Base-by-base conservation (phyloP, 2,888 invertebrate genomes). In the Hirudinaria manillensis region DNA sequence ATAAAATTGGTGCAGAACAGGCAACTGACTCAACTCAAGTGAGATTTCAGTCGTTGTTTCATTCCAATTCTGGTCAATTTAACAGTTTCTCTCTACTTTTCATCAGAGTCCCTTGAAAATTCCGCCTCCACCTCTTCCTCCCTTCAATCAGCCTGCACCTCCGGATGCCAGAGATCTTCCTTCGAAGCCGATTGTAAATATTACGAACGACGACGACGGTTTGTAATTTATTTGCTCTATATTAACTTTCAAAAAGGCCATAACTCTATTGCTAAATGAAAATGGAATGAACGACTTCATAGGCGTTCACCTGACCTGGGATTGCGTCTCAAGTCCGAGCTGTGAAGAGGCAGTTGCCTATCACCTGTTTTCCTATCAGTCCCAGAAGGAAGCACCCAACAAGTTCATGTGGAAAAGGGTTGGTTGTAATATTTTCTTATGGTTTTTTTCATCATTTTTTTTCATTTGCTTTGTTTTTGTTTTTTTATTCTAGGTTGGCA, bases 331-430 rank as follows among this genome's bases (percentile, higher is more conserved):
- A 10, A 68, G 32, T 36, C 36, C 32, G 21, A 32, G 34, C n/a
- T 34, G 36, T 24, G 68, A 68, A 68, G 68, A 68, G 21, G 36
- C 36, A 1, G 68, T 68, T 6, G 27, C 68, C 1, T 68, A 34
- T 68, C 68, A 68, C 21, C 36, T 68, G 13, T 68, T 68, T 34
- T 68, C 68, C 32, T 68, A 36, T 24, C 68, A 68, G 24, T 61
- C 29, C 21, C 45, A 45, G 45, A 61, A 61, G 29, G 61, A 61
- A 27, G 24, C 24, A 2, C 61, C 61, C 4, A 34, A 68, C 36
- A 34, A 68, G 32, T 32, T 29, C 7, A 7, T n/a, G 1, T 68
- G 68, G 68, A 68, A 68, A 68, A 68, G 68, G 36, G 68, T 34
- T 7, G 21, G 68, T 61, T 29, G 32, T 21, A 36, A 10, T n/a